Base-by-base conservation (phyloP, 1,140 invertebrate genomes). In the Chelonus insularis region DNA sequence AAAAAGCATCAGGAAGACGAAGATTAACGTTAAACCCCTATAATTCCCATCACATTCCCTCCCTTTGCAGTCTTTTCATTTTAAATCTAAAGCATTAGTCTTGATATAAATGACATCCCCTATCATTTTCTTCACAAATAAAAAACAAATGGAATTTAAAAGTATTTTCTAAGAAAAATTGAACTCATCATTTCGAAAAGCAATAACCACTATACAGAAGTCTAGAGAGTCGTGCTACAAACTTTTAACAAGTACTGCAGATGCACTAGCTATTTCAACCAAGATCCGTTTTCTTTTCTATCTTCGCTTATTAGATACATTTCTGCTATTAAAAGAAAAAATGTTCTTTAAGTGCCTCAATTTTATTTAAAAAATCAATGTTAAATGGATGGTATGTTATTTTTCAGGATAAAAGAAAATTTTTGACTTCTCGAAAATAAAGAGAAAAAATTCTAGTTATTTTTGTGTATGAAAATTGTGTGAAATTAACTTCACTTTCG, bases 161-260 rank as follows among this genome's bases (percentile, higher is more conserved):
- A 55, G 14, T 18, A 18, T 55, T 39, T 55, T 11, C 20, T 9
- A 55, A 55, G 52, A 55, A 18, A 51, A 34, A 51, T 51, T 18
- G 12, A 36, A 18, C 18, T 11, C 5, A 21, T 55, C 14, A 18
- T 37, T 55, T 55, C 21, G 11, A 55, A 55, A 55, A 37, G 34
- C 32, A 55, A 55, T 55, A 55, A 34, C 25, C 48, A 51, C 48
- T 32, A 20, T 8, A 32, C 12, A 8, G 8, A 34, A 41, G 14
- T 25, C 14, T 23, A 16, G 8, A 43, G 14, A 43, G 12, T 43
- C 16, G 47, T 37, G 20, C 20, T 12, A 45, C 34, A 60, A 60
- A 52, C 21, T 60, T 60, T 54, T 60, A 54, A 60, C 58, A 43
- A 60, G 48, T 32, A 14, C 32, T 51, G n/a, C 34, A 7, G 41